Evolutionary conservation across 2,888 invertebrate genomes (phyloP).

Genomic region (Carcina quercana): DNA sequence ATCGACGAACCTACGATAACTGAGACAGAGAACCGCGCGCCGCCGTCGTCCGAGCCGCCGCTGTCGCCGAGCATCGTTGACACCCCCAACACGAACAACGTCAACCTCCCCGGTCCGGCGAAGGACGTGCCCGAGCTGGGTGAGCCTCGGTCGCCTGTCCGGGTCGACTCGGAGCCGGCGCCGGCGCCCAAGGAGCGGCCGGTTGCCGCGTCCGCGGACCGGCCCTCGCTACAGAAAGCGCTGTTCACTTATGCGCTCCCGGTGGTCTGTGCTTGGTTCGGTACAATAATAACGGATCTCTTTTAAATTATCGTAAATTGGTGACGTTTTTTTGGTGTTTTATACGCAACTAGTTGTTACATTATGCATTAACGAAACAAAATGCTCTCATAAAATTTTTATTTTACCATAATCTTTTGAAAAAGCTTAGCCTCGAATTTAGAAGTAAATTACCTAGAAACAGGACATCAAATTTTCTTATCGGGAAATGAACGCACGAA

Average conservation of each 20-base stretch:
- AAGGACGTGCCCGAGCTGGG: constrained; percentile 14
- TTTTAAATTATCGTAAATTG: constrained; percentile 71
- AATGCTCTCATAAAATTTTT: background rate
- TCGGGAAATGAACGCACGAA: too few relatives aligned
- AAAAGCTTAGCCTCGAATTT: too few relatives aligned
- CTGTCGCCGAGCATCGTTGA: constrained; percentile 39
- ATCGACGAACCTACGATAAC: constrained; percentile 24
- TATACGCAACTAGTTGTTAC: background rate
- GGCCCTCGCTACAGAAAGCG: constrained; percentile 75
- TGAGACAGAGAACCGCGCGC: constrained; percentile 17
- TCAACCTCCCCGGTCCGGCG: constrained; percentile 26
- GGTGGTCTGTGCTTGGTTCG: constrained; percentile 90
- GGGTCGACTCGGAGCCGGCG: constrained; percentile 6
- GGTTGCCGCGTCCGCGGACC: constrained; percentile 33
- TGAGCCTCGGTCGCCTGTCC: constrained; percentile 8
- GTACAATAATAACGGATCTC: constrained; percentile 86
- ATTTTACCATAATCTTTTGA: too few relatives aligned
- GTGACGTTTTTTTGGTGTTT: background rate
- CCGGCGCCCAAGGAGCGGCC: constrained; percentile 32
- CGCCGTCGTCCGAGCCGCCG: constrained; percentile 29
- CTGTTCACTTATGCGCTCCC: constrained; percentile 85
- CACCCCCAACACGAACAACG: constrained; percentile 38
- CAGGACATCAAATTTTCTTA: too few relatives aligned
- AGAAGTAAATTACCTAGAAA: too few relatives aligned
- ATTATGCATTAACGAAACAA: background rate